Evolutionary conservation across 2,888 invertebrate genomes (phyloP).

Genomic region (Euplexia lucipara): DNA sequence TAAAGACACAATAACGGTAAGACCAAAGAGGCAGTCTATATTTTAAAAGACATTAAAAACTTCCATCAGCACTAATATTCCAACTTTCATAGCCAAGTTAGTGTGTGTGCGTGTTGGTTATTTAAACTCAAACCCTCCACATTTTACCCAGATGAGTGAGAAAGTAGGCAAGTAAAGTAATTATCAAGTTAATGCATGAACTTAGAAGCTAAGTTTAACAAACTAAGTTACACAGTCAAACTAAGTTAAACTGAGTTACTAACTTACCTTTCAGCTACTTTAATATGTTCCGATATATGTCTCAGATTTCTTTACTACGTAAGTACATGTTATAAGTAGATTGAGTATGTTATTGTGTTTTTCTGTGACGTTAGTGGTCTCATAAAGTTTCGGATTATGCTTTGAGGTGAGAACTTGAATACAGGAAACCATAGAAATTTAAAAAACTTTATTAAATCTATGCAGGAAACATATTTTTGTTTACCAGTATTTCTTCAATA

Average conservation of each 20-base stretch:
- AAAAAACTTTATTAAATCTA: too few species aligned
- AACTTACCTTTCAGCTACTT: slow-evolving; percentile 9
- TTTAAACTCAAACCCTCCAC: not conserved
- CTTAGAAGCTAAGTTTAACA: slow-evolving; percentile 35
- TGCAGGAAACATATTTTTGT: too few species aligned
- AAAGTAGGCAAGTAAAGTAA: slow-evolving; percentile 27
- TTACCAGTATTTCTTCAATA: too few species aligned
- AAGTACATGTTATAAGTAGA: slow-evolving; percentile 10
- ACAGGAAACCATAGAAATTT: not conserved
- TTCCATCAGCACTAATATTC: not conserved
- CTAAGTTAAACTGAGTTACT: slow-evolving; percentile 15
- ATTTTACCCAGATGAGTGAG: slow-evolving; percentile 15
- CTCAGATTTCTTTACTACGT: not conserved
- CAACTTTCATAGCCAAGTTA: not conserved
- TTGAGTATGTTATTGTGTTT: slow-evolving; percentile 8
- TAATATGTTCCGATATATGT: not conserved
- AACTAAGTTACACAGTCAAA: slow-evolving; percentile 13
- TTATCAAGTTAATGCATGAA: slow-evolving; percentile 43
- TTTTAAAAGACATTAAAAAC: not conserved
- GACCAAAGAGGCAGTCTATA: too few species aligned
- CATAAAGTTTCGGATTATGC: not conserved
- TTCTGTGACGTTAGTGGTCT: not conserved
- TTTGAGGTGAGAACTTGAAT: not conserved
- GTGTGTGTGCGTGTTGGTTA: too few species aligned
- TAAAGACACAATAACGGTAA: too few species aligned